Conservation (phyloP, 2,888 invertebrate genomes). For the Papilio gigon region DNA sequence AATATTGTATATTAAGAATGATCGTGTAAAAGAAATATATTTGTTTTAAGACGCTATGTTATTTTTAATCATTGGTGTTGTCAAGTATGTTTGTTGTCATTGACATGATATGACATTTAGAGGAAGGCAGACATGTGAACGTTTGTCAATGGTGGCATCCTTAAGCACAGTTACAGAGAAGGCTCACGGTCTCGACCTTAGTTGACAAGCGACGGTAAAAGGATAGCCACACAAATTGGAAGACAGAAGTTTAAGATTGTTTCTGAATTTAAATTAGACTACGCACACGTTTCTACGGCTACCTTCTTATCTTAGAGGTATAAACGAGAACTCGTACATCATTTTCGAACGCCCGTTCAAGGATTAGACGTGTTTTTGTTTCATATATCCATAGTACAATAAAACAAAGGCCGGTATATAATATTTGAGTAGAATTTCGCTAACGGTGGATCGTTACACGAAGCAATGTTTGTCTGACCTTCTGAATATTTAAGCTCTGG, state of each 20-base stretch:
- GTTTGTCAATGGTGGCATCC: neutral
- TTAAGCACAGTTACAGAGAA: too few species aligned
- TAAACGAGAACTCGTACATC: neutral
- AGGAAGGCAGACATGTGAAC: neutral
- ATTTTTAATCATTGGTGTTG: neutral
- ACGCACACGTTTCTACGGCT: neutral
- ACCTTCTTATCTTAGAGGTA: neutral
- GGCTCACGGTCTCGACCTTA: neutral
- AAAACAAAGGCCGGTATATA: slow-evolving; percentile 14
- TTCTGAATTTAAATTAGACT: neutral
- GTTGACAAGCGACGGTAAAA: neutral
- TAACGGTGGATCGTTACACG: slow-evolving; percentile 33
- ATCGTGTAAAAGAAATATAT: neutral
- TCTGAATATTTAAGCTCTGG: slow-evolving; percentile 35
- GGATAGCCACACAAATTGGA: neutral
- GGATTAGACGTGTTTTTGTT: slow-evolving; percentile 3
- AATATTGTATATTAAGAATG: neutral
- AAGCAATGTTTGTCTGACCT: slow-evolving; percentile 31
- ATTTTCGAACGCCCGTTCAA: neutral
- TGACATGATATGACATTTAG: neutral
- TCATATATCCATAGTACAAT: slow-evolving; percentile 1
- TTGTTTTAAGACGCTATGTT: neutral
- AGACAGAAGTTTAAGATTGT: neutral
- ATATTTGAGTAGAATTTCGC: slow-evolving; percentile 23
- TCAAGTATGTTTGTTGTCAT: neutral